Evolutionary conservation across 2,113 vertebrate genomes (phyloP).

Genomic region (Sigmodon hispidus): DNA sequence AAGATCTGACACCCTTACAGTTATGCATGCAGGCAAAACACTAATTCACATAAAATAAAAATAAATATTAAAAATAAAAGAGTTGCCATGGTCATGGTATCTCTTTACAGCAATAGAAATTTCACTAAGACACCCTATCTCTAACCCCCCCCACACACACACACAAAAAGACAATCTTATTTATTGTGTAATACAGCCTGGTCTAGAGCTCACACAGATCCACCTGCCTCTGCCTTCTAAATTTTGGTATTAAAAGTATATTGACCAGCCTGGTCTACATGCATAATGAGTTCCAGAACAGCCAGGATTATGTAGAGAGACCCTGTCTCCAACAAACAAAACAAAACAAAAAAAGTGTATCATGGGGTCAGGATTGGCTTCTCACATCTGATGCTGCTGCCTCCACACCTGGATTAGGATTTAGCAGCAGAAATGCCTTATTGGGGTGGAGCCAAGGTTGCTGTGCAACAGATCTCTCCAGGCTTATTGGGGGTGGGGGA

Average conservation of each 20-base stretch:
- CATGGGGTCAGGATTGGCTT: not conserved
- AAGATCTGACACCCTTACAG: too few species aligned
- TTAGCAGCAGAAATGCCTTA: not conserved
- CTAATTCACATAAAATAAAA: too few species aligned
- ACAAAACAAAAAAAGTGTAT: not conserved
- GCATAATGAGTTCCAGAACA: not conserved
- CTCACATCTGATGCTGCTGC: not conserved
- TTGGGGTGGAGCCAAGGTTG: too few species aligned
- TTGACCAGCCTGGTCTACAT: not conserved
- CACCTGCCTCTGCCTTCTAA: not conserved
- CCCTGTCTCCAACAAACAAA: not conserved
- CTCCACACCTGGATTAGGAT: not conserved
- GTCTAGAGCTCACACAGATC: not conserved
- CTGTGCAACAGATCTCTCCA: too few species aligned
- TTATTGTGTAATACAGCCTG: not conserved
- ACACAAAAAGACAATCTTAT: not conserved
- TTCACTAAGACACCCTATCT: not conserved
- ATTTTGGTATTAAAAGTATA: not conserved
- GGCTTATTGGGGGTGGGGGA: too few species aligned
- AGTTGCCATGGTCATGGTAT: not conserved
- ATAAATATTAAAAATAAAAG: too few species aligned
- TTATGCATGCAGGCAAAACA: too few species aligned
- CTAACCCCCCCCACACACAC: too few species aligned
- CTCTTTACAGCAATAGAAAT: not conserved
- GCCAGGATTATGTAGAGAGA: not conserved